A percentile compares a stretch with the other conserved stretches of the same genome.
Evolutionary conservation across 2,888 invertebrate genomes (phyloP).

Genomic region (Drosophila borborema): DNA sequence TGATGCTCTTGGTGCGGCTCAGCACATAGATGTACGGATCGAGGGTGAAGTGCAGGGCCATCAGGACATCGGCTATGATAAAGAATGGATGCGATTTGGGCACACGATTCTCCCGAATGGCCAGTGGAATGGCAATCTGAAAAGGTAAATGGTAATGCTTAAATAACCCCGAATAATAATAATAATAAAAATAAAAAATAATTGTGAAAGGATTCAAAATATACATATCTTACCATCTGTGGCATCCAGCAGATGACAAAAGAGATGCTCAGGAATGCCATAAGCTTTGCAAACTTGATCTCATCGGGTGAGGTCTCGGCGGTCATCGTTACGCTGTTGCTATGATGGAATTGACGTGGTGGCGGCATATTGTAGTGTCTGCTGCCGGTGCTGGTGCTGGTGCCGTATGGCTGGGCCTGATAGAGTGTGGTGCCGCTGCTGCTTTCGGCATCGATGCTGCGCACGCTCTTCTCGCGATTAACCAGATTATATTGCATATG

Average conservation of each 20-base stretch:
- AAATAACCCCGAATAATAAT: too few species aligned
- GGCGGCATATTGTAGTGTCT: constrained; percentile 46
- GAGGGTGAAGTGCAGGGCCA: constrained; percentile 92
- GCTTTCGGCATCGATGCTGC: constrained; percentile 75
- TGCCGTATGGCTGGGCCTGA: constrained; percentile 61
- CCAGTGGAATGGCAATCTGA: constrained; percentile 89
- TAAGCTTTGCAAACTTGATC: constrained; percentile 93
- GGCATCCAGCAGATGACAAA: constrained; percentile 95
- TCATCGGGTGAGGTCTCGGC: constrained; percentile 89
- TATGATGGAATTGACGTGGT: constrained; percentile 73
- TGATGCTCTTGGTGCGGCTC: constrained; percentile 86
- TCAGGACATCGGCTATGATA: constrained; percentile 89
- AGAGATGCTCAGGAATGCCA: constrained; percentile 92
- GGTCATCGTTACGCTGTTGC: constrained; percentile 81
- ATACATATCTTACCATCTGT: constrained; percentile 89
- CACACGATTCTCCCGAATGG: constrained; percentile 81
- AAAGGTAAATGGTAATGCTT: constrained; percentile 47
- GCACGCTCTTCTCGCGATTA: constrained; percentile 77
- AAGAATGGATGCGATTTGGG: constrained; percentile 83
- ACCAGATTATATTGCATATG: constrained; percentile 83
- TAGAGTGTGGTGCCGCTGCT: constrained; percentile 82
- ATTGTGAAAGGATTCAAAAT: too few species aligned
- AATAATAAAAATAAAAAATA: too few species aligned
- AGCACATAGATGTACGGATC: constrained; percentile 94
- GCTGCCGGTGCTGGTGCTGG: constrained; percentile 7